Conservation (phyloP, 2,113 vertebrate species). For the Suricata suricatta region DNA sequence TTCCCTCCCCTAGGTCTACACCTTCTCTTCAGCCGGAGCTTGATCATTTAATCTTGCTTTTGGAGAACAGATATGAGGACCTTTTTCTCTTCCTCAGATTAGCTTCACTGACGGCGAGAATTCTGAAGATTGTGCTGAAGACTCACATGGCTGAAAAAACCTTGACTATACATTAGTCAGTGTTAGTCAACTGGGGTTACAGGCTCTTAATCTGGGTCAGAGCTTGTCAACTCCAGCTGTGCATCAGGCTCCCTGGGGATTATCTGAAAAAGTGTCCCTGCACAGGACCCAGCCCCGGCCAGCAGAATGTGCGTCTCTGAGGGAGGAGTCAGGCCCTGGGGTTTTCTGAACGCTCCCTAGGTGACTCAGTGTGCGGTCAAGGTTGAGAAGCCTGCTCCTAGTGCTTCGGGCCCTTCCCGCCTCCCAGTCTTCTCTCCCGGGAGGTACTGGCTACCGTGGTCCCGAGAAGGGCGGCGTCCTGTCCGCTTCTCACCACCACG, state of each 20-base stretch:
- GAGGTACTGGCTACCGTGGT: not conserved
- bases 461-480: not conserved
- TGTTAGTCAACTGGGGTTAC: not conserved
- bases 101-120: not conserved
- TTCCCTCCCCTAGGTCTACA: not conserved
- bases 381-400: not conserved
- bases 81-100: not conserved
- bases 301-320: not conserved
- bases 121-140: not conserved
- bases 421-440: not conserved
- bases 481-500: not conserved
- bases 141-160: not conserved
- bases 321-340: not conserved
- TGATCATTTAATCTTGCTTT: conserved; percentile 23
- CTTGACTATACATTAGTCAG: not conserved
- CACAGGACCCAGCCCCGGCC: not conserved
- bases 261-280: not conserved
- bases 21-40: not conserved
- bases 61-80: not conserved
- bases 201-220: not conserved
- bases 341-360: not conserved
- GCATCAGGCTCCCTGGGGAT: not conserved
- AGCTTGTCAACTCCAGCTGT: not conserved
- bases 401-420: not conserved
- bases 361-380: not conserved